Evolutionary conservation across 1,140 invertebrate genomes (phyloP), one percentile per base, ranked within the genome.

Genomic region (Drosophila seguyi): DNA sequence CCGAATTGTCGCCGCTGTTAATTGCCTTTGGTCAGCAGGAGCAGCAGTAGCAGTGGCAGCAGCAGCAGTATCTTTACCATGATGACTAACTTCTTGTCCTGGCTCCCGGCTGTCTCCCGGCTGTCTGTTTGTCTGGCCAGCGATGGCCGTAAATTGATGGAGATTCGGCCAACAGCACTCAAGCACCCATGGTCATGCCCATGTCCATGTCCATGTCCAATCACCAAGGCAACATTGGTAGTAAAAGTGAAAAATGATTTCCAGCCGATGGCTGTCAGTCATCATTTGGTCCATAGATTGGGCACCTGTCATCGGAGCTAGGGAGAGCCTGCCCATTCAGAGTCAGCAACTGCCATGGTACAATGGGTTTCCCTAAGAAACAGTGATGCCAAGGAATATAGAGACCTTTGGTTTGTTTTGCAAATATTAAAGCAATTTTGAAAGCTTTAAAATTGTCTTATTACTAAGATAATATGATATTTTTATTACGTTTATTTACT

Each of bases 201-300:
- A 47, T n/a, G n/a, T n/a, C n/a, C n/a, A n/a, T 47, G 45, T 31
- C 29, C 44, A 60, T 16, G 57, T 25, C 62, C 62, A 18, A 25
- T 29, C 52, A n/a, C 38, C 53, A 42, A 34, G 39, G 22, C 50
- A 44, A 20, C n/a, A 50, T 50, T 18, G 76, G 84, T 88, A 88
- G 84, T 87, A 87, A 87, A 87, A 87, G 84, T 87, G 84, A 87
- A 87, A 87, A 75, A 80, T 76, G 77, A 77, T 75, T 88, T 61
- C 31, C 38, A 44, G 45, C 29, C 53, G 38, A 47, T 75, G 60
- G 68, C 59, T 52, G 63, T 41, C 75, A 65, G 47, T 42, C 47
- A 47, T 60, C 68, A 75, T 38, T 72, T 79, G 75, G 50, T 65
- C 81, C 79, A 84, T 73, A 69, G 77, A 81, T 80, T 87, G 71